Evolutionary conservation across 2,888 invertebrate species (phyloP).

Genomic region (Branchellion lobata): DNA sequence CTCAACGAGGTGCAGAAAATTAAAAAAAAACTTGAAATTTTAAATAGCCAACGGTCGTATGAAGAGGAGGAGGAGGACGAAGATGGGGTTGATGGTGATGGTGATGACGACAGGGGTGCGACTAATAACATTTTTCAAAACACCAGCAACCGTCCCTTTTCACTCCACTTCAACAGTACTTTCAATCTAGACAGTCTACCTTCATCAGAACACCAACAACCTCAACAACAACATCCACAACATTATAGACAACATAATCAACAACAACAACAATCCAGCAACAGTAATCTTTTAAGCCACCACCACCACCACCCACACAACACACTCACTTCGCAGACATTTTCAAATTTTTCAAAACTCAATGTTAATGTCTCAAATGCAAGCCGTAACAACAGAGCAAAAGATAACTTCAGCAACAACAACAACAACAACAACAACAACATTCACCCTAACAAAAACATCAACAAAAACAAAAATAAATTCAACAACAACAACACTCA

Average conservation of each 20-base stretch:
- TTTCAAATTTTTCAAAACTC: neutral
- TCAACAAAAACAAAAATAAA: conserved; percentile 6
- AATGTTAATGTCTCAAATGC: neutral
- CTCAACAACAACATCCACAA: too few relatives aligned
- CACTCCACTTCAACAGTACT: conserved; percentile 23
- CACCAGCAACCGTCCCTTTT: conserved; percentile 19
- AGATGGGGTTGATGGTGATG: neutral
- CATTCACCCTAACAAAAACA: conserved; percentile 16
- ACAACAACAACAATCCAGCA: too few relatives aligned
- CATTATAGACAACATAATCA: too few relatives aligned
- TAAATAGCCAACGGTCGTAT: neutral
- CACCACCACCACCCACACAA: neutral
- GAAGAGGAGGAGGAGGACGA: neutral
- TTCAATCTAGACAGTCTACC: conserved; percentile 1
- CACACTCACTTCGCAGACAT: neutral
- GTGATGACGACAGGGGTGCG: neutral
- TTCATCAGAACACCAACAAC: neutral
- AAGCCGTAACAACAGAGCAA: conserved; percentile 17
- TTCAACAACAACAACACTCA: conserved; percentile 14
- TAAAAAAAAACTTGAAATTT: neutral
- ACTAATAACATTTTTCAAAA: neutral
- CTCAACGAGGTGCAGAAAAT: conserved; percentile 39
- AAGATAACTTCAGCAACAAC: neutral
- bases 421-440: conserved; percentile 37
- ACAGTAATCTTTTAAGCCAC: neutral